A percentile compares a stretch with the other conserved stretches of the same genome.
Conservation (phyloP, 2,797 vertebrate genomes). For the Cyclopterus lumpus region DNA sequence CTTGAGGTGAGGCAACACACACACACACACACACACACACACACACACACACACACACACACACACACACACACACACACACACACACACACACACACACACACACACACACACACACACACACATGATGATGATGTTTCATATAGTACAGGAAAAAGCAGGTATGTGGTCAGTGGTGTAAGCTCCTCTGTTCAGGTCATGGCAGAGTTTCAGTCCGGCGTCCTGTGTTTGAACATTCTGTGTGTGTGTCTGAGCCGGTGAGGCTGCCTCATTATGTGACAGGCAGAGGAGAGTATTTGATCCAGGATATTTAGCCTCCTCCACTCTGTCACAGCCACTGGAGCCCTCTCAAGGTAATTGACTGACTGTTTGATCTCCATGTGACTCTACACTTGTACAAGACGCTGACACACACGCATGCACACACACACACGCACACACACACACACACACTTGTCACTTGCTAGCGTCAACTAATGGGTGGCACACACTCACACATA, state of each 20-base stretch:
- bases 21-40: not conserved
- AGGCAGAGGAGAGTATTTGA: slow-evolving; percentile 75
- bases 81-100: slow-evolving; percentile 14
- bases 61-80: not conserved
- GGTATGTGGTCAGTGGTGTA: slow-evolving; percentile 33
- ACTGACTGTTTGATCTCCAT: slow-evolving; percentile 79
- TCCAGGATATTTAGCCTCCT: slow-evolving; percentile 78
- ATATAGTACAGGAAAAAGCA: slow-evolving; percentile 22
- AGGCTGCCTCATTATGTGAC: slow-evolving; percentile 71
- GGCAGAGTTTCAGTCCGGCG: slow-evolving; percentile 45
- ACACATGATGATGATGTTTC: slow-evolving; percentile 25
- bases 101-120: too few relatives aligned
- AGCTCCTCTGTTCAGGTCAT: slow-evolving; percentile 42
- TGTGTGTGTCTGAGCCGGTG: slow-evolving; percentile 56
- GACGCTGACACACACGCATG: slow-evolving; percentile 47
- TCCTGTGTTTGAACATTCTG: slow-evolving; percentile 62
- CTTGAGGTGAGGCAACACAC: slow-evolving; percentile 40
- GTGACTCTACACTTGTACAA: slow-evolving; percentile 69
- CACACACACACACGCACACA: slow-evolving; percentile 38
- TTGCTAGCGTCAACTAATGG: slow-evolving; percentile 42
- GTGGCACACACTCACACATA: slow-evolving; percentile 35
- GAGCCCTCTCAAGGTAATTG: slow-evolving; percentile 82
- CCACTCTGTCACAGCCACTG: slow-evolving; percentile 77
- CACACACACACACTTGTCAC: slow-evolving; percentile 44
- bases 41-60: not conserved